Conservation (phyloP, 2,113 vertebrate genomes). For the Varanus salvator region DNA sequence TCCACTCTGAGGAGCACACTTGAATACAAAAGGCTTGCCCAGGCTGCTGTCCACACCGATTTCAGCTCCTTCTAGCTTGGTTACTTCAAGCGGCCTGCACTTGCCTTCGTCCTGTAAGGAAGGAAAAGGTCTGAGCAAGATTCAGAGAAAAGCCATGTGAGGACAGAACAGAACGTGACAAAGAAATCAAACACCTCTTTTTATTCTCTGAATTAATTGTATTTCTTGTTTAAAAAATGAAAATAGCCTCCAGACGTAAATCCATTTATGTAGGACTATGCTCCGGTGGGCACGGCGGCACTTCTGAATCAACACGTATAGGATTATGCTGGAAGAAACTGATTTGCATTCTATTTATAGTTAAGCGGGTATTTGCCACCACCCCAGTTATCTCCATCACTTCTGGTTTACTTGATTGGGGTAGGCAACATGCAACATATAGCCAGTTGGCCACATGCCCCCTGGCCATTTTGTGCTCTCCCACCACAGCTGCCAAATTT, state of each 20-base stretch:
- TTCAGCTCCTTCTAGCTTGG: constrained; percentile 89
- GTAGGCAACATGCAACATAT: too few relatives aligned
- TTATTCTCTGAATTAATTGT: not conserved
- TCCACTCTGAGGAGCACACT: constrained; percentile 81
- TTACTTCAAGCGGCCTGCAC: constrained; percentile 76
- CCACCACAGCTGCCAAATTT: too few relatives aligned
- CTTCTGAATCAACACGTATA: not conserved
- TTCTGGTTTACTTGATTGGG: not conserved
- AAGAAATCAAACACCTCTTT: not conserved
- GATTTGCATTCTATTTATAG: not conserved
- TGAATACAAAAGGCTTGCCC: constrained; percentile 92
- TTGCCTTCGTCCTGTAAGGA: constrained; percentile 88
- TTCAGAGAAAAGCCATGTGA: not conserved
- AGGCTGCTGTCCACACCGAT: constrained; percentile 82
- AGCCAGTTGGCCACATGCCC: too few relatives aligned
- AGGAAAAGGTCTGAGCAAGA: not conserved
- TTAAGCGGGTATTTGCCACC: not conserved
- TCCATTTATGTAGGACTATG: not conserved
- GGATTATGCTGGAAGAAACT: not conserved
- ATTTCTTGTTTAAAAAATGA: too few relatives aligned
- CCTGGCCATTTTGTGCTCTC: too few relatives aligned
- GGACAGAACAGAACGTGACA: not conserved
- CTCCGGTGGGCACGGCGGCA: not conserved
- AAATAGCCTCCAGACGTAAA: not conserved
- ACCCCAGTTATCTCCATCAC: not conserved